Evolutionary conservation across 1,140 invertebrate species (phyloP).

Genomic region (Drosophila nigromelanica): DNA sequence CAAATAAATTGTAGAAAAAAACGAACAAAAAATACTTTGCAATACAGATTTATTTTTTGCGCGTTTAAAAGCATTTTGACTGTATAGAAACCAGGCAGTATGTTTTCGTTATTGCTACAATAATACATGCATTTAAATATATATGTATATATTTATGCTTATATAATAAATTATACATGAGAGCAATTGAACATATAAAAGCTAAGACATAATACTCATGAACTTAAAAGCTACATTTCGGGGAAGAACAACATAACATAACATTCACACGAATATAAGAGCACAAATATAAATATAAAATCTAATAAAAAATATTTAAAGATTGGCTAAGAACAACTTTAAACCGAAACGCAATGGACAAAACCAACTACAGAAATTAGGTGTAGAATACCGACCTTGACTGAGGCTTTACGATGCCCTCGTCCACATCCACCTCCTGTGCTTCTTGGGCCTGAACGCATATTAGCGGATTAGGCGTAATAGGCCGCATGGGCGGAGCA

Average conservation of each 20-base stretch:
- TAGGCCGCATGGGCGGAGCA: slow-evolving; percentile 68
- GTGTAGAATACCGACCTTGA: slow-evolving; percentile 82
- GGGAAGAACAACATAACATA: slow-evolving; percentile 30
- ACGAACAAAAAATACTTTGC: slow-evolving; percentile 23
- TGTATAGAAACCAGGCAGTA: slow-evolving; percentile 53
- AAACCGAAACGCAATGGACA: slow-evolving; percentile 40
- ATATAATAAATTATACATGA: slow-evolving; percentile 14
- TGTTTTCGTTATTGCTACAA: slow-evolving; percentile 41
- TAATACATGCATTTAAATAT: slow-evolving; percentile 56
- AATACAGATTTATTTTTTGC: slow-evolving; percentile 60
- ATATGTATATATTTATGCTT: neutral
- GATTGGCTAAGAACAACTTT: slow-evolving; percentile 54
- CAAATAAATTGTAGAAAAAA: slow-evolving; percentile 33
- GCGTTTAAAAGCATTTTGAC: slow-evolving; percentile 38
- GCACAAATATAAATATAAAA: slow-evolving; percentile 43
- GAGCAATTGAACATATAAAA: slow-evolving; percentile 9
- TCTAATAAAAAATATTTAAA: slow-evolving; percentile 26
- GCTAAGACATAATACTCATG: slow-evolving; percentile 27
- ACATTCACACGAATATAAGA: slow-evolving; percentile 29
- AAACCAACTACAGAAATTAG: slow-evolving; percentile 33
- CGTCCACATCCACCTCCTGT: slow-evolving; percentile 33
- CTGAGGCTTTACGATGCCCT: slow-evolving; percentile 25
- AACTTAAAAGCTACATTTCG: slow-evolving; percentile 28
- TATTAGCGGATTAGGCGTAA: slow-evolving; percentile 88
- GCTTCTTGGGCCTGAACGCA: slow-evolving; percentile 68